Percentiles rank a stretch among this genome's conserved stretches.
Conservation (phyloP, 2,113 vertebrate genomes). For the Trichomycterus rosablanca region DNA sequence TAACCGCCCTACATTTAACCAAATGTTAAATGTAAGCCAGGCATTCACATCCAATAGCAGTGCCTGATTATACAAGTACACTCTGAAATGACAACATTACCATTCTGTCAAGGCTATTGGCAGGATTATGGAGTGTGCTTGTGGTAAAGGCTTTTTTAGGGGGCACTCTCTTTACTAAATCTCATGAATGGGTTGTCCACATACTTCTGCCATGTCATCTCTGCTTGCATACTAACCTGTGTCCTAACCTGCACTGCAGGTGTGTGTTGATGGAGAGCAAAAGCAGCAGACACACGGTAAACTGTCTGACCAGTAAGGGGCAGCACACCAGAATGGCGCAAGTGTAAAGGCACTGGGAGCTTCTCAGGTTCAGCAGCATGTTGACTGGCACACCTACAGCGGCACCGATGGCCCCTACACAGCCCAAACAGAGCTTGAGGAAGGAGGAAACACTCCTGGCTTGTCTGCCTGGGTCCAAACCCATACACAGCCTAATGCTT, state of each 20-base stretch:
- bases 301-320: constrained; percentile 70
- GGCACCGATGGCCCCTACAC: constrained; percentile 63
- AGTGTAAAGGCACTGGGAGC: constrained; percentile 66
- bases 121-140: too few species aligned
- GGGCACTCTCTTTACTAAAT: too few species aligned
- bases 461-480: neutral
- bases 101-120: too few species aligned
- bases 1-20: too few species aligned
- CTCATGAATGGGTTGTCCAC: too few species aligned
- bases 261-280: constrained; percentile 67
- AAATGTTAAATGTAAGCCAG: too few species aligned
- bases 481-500: constrained; percentile 60
- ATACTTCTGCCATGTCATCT: too few species aligned
- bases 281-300: constrained; percentile 71
- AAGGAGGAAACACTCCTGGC: constrained; percentile 55
- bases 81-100: too few species aligned
- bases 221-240: constrained; percentile 64
- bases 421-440: constrained; percentile 65
- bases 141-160: too few species aligned
- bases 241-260: constrained; percentile 54
- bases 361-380: constrained; percentile 65
- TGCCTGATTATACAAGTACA: too few species aligned
- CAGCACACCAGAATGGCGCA: constrained; percentile 69
- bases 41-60: too few species aligned
- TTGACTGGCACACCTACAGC: constrained; percentile 59